Evolutionary conservation across 2,113 vertebrate genomes (phyloP).

Genomic region (Penelope pileata): DNA sequence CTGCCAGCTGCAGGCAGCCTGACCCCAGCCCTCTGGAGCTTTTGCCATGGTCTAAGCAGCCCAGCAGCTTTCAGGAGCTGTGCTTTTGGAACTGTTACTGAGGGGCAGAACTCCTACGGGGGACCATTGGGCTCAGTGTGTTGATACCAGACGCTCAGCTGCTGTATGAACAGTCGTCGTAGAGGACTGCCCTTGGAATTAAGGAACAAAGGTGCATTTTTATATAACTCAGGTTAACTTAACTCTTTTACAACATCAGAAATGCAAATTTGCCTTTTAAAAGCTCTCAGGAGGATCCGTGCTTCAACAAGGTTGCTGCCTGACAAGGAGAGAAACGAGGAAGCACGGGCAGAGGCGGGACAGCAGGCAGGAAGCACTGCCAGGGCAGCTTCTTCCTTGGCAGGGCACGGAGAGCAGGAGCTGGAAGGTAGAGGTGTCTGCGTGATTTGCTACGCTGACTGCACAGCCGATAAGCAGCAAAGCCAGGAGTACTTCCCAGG

Average conservation of each 20-base stretch:
- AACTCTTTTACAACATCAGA: background rate
- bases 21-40: background rate
- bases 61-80: background rate
- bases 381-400: background rate
- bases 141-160: background rate
- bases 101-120: background rate
- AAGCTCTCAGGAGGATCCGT: background rate
- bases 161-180: fast-evolving
- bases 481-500: background rate
- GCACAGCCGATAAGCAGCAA: background rate
- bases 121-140: background rate
- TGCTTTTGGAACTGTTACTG: background rate
- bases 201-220: background rate
- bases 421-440: background rate
- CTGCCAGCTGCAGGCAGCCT: background rate
- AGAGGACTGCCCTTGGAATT: background rate
- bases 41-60: background rate
- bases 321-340: background rate
- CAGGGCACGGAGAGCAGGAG: background rate
- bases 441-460: background rate
- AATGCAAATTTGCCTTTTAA: background rate
- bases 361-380: background rate
- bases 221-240: background rate
- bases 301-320: background rate
- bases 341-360: background rate